phyloP scores from a whole-genome alignment of 1,140 invertebrate species.

The Psilanteris sp. region DNA sequence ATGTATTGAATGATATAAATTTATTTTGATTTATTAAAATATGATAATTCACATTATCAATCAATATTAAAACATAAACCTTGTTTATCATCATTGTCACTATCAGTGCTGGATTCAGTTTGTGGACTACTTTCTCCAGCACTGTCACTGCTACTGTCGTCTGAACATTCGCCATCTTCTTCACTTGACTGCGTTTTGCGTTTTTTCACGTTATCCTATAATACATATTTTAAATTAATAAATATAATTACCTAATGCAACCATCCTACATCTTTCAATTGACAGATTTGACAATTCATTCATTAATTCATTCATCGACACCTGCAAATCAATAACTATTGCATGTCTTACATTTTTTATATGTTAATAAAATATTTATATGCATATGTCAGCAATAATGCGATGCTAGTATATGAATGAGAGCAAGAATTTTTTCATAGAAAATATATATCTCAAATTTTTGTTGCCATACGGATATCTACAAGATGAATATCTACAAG shows the following conservation, averaged over 20 bases:
- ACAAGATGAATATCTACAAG: too few relatives aligned
- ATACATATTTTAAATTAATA: constrained; percentile 72
- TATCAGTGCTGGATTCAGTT: constrained; percentile 66
- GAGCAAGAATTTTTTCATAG: too few relatives aligned
- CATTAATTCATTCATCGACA: constrained; percentile 82
- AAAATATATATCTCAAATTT: neutral
- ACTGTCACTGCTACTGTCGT: constrained; percentile 70
- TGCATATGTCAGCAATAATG: too few relatives aligned
- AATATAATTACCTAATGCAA: constrained; percentile 82
- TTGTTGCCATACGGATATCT: too few relatives aligned
- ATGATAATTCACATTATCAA: too few relatives aligned
- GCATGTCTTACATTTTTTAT: constrained; percentile 3
- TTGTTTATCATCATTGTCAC: constrained; percentile 70
- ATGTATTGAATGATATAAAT: too few relatives aligned
- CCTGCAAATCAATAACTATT: constrained; percentile 80
- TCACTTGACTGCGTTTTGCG: constrained; percentile 62
- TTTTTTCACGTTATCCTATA: constrained; percentile 75
- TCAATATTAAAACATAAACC: constrained; percentile 69
- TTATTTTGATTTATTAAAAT: too few relatives aligned
- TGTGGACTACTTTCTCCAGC: constrained; percentile 58
- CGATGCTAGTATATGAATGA: too few relatives aligned
- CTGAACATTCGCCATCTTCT: constrained; percentile 85
- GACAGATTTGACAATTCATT: constrained; percentile 82
- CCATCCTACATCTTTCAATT: constrained; percentile 78
- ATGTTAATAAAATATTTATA: neutral